Evolutionary conservation across 2,888 invertebrate genomes (phyloP).

Genomic region (Megastigmus dorsalis): DNA sequence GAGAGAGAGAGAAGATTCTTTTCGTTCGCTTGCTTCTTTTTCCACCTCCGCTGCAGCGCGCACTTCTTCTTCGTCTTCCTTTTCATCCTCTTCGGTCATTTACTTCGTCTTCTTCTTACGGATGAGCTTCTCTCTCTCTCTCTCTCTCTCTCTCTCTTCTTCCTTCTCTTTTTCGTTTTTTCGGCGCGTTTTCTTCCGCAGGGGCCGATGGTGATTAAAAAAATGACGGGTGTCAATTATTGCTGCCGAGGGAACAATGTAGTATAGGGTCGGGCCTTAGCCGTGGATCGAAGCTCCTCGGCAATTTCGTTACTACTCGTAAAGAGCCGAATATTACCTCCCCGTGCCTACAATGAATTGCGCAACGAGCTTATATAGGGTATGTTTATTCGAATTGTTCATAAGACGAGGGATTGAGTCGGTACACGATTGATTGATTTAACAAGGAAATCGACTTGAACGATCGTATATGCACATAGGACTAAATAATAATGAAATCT

Average conservation of each 20-base stretch:
- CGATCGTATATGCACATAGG: too few species aligned
- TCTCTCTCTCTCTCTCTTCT: not conserved
- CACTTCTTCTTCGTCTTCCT: not conserved
- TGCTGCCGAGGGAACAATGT: not conserved
- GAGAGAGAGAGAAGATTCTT: too few species aligned
- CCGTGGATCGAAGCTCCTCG: too few species aligned
- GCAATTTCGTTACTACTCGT: too few species aligned
- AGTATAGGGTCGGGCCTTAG: too few species aligned
- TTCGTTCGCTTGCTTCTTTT: not conserved
- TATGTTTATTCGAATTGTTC: not conserved
- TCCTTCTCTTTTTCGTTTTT: not conserved
- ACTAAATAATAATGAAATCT: too few species aligned
- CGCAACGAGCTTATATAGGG: not conserved
- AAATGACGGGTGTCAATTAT: constrained; percentile 44
- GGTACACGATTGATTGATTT: too few species aligned
- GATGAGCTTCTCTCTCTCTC: not conserved
- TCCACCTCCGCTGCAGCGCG: not conserved
- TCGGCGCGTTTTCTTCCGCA: not conserved
- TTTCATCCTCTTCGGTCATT: not conserved
- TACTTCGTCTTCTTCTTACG: not conserved
- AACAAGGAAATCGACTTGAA: too few species aligned
- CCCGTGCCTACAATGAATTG: not conserved
- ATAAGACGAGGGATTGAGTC: not conserved
- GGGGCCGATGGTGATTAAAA: constrained; percentile 13
- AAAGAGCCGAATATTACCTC: not conserved